Percentiles rank a stretch among this genome's conserved stretches.
Conservation (phyloP, 2,888 invertebrate genomes). For the Alloplasta piceator region DNA sequence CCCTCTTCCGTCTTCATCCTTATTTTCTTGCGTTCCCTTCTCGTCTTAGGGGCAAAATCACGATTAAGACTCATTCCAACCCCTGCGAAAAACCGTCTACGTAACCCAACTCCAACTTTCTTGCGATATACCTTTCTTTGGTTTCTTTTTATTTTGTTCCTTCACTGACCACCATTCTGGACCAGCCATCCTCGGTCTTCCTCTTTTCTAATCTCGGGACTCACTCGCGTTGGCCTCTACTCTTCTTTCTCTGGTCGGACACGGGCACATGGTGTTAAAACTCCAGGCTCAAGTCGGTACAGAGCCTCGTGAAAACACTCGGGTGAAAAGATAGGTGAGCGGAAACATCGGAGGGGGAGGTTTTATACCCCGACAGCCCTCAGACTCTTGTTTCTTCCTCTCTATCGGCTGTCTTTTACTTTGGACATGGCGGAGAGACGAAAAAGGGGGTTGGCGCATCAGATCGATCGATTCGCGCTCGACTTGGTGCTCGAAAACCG, state of each 20-base stretch:
- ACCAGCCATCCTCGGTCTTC: slow-evolving; percentile 5
- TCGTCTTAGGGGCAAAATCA: slow-evolving; percentile 33
- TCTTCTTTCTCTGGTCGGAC: slow-evolving; percentile 1
- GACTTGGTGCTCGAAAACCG: slow-evolving; percentile 65
- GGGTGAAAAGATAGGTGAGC: slow-evolving; percentile 32
- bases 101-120: slow-evolving; percentile 14
- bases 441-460: slow-evolving; percentile 36
- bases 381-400: slow-evolving; percentile 49
- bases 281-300: slow-evolving; percentile 20
- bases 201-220: slow-evolving; percentile 46
- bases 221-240: not conserved
- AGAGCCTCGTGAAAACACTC: slow-evolving; percentile 36
- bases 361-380: slow-evolving; percentile 40
- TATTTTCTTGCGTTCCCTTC: not conserved
- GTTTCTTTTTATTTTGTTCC: not conserved
- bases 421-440: slow-evolving; percentile 40
- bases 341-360: not conserved
- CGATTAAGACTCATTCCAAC: slow-evolving; percentile 55
- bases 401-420: slow-evolving; percentile 44
- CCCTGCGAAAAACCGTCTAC: slow-evolving; percentile 3
- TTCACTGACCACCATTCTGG: not conserved
- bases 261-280: slow-evolving; percentile 12
- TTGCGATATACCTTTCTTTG: not conserved
- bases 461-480: slow-evolving; percentile 66
- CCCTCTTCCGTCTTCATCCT: not conserved